A percentile compares a stretch with the other conserved stretches of the same genome.
Conservation (phyloP, 2,797 vertebrate genomes). For the Centropyge bicolor region DNA sequence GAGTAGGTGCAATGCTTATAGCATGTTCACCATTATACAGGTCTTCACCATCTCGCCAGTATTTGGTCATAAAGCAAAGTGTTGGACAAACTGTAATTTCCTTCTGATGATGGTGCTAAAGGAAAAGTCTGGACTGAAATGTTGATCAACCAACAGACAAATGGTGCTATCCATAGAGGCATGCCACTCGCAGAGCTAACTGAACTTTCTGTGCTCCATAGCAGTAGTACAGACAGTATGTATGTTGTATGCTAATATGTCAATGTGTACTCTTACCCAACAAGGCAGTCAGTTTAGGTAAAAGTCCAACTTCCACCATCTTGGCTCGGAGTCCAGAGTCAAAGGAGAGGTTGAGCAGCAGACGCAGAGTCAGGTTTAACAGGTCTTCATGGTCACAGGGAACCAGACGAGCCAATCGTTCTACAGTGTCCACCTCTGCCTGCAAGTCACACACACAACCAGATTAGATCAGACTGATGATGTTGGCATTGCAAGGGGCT, state of each 20-base stretch:
- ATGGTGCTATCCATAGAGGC: background rate
- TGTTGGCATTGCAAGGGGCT: background rate
- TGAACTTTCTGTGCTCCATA: no score
- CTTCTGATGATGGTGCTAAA: background rate
- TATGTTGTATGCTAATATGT: background rate
- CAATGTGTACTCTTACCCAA: constrained; percentile 57
- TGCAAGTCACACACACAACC: constrained; percentile 64
- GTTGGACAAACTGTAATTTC: background rate
- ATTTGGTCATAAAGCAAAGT: background rate
- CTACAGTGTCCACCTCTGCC: constrained; percentile 95
- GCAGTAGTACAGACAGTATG: background rate
- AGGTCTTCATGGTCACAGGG: constrained; percentile 97
- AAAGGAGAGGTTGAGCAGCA: constrained; percentile 95
- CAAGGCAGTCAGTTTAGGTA: constrained; percentile 79
- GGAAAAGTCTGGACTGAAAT: background rate
- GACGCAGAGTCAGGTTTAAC: constrained; percentile 92
- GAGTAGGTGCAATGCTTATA: background rate
- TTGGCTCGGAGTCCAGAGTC: constrained; percentile 95
- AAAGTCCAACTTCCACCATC: constrained; percentile 96
- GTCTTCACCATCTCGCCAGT: background rate
- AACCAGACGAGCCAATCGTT: constrained; percentile 92
- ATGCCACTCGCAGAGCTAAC: background rate
- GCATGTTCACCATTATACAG: background rate
- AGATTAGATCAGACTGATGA: background rate
- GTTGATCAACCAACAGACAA: no score